These are phyloP conservation scores for Odontocolon sp. DNA, from an alignment of 2,888 invertebrate species.

Conservation along the genomic window DNA sequence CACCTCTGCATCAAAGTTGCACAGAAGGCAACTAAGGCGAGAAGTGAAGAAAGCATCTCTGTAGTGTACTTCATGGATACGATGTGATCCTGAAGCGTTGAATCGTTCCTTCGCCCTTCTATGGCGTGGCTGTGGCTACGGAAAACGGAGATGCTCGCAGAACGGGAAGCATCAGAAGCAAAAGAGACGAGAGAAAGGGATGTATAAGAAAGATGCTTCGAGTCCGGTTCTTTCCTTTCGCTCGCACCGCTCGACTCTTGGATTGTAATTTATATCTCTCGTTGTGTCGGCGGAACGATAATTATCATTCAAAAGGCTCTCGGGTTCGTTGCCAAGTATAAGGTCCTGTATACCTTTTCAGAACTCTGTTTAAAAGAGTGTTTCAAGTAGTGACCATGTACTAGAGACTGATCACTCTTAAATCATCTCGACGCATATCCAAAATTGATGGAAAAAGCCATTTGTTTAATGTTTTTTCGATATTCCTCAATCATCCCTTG, in stretches of 20 bases:
- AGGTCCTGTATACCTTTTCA: too few relatives aligned
- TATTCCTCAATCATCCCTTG: too few relatives aligned
- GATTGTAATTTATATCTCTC: slow-evolving; percentile 72
- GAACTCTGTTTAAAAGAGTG: too few relatives aligned
- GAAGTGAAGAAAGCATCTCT: slow-evolving; percentile 27
- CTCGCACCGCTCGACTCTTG: slow-evolving; percentile 50
- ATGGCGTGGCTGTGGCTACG: slow-evolving; percentile 40
- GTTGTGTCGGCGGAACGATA: slow-evolving; percentile 71
- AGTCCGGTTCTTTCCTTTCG: slow-evolving; percentile 46
- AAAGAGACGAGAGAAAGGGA: slow-evolving; percentile 15
- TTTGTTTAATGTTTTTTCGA: too few relatives aligned
- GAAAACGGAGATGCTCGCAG: slow-evolving; percentile 5
- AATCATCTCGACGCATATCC: too few relatives aligned
- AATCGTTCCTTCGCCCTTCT: slow-evolving; percentile 51
- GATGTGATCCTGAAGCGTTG: too few relatives aligned
- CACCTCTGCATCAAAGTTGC: slow-evolving; percentile 44
- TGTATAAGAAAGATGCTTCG: slow-evolving; percentile 15
- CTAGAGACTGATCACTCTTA: too few relatives aligned
- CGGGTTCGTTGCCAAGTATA: slow-evolving; percentile 40
- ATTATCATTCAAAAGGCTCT: slow-evolving; percentile 71
- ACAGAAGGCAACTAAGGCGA: slow-evolving; percentile 42
- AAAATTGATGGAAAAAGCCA: too few relatives aligned
- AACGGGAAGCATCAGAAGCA: slow-evolving; percentile 27
- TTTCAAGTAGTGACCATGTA: too few relatives aligned
- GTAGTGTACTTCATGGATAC: too few relatives aligned